Conservation (phyloP, 2,797 vertebrate species). For the Avahi laniger region DNA sequence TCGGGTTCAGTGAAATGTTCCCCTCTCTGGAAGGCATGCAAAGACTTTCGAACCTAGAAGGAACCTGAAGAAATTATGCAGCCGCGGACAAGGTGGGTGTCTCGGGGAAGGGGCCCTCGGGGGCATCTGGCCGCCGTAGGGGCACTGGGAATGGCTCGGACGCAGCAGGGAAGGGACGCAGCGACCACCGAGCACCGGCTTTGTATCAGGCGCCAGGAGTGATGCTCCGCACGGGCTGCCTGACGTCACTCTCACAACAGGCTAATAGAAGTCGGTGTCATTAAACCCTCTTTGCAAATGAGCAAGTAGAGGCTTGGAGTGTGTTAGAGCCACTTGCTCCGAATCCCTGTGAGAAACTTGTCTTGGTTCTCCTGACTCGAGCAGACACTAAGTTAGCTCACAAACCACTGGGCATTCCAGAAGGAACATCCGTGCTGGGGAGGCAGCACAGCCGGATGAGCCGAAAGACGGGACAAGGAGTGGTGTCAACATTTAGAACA, state of each 20-base stretch:
- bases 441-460: background rate
- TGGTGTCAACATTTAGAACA: background rate
- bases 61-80: background rate
- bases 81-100: background rate
- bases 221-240: fast-evolving
- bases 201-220: background rate
- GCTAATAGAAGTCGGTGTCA: background rate
- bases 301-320: background rate
- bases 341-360: background rate
- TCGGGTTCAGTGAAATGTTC: background rate
- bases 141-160: background rate
- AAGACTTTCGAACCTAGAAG: background rate
- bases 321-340: background rate
- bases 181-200: background rate
- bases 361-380: background rate
- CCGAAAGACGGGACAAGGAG: background rate
- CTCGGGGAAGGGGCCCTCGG: background rate
- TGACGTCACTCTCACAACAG: background rate
- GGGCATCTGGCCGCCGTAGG: too few relatives aligned
- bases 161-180: background rate
- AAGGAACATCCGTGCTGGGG: background rate
- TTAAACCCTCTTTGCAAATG: background rate
- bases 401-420: background rate
- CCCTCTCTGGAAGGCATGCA: background rate
- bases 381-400: background rate